phyloP scores from a whole-genome alignment of 2,888 invertebrate genomes.

The Molorchus minor region DNA sequence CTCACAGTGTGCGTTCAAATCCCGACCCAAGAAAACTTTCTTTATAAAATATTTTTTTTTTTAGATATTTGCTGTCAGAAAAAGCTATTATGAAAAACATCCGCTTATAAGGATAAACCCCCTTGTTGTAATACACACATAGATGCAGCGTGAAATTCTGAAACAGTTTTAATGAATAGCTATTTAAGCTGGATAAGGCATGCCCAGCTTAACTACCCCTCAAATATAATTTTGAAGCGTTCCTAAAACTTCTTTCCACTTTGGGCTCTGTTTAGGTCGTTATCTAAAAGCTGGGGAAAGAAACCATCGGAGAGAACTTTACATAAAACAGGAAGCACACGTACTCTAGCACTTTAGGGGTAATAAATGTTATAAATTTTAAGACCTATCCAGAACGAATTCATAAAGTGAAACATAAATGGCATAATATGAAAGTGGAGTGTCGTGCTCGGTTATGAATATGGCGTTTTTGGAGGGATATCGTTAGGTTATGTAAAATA shows the following conservation, averaged over 20 bases:
- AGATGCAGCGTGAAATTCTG: too few relatives aligned
- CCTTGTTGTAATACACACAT: too few relatives aligned
- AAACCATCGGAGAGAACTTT: slow-evolving; percentile 20
- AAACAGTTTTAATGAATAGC: too few relatives aligned
- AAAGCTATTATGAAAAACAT: too few relatives aligned
- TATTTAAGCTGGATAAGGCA: too few relatives aligned
- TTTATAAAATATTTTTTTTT: too few relatives aligned
- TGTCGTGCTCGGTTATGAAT: slow-evolving; percentile 16
- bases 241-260: slow-evolving; percentile 21
- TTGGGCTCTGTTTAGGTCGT: slow-evolving; percentile 17
- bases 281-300: slow-evolving; percentile 19
- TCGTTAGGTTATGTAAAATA: slow-evolving; percentile 24
- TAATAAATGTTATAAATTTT: slow-evolving; percentile 33
- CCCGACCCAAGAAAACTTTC: too few relatives aligned
- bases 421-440: slow-evolving; percentile 32
- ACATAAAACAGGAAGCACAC: slow-evolving; percentile 12
- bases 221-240: slow-evolving; percentile 1
- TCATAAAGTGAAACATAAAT: slow-evolving; percentile 36
- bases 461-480: slow-evolving; percentile 11
- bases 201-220: too few relatives aligned
- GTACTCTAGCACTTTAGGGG: slow-evolving; percentile 7
- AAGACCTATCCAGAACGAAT: slow-evolving; percentile 39
- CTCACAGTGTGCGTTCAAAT: too few relatives aligned
- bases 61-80: too few relatives aligned
- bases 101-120: too few relatives aligned